phyloP scores from a whole-genome alignment of 2,888 invertebrate species.

The Hypomecis punctinalis region DNA sequence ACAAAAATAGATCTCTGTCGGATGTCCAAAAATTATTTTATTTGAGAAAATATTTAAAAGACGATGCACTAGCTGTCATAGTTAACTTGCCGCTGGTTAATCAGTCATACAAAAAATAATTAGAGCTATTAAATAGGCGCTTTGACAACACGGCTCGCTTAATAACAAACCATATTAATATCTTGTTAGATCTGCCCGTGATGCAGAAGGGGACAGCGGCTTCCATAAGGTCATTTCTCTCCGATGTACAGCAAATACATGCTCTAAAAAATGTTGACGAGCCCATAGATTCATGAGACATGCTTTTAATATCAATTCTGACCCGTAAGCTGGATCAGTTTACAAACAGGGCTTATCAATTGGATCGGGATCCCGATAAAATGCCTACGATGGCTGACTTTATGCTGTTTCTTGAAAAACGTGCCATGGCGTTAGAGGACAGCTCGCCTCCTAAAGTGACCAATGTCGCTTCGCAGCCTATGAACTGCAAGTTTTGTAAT shows the following conservation, averaged over 20 bases:
- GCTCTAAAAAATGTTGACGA: no score
- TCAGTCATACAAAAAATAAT: no score
- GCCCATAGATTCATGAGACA: no score
- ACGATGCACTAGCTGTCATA: not conserved
- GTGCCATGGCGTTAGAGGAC: slow-evolving; percentile 1
- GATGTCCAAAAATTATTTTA: slow-evolving; percentile 4
- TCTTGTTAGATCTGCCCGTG: not conserved
- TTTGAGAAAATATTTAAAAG: not conserved
- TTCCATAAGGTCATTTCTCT: no score
- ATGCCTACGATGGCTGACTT: no score
- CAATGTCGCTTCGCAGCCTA: not conserved
- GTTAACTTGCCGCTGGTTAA: not conserved
- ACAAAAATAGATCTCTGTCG: not conserved
- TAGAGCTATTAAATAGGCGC: not conserved
- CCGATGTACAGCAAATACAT: no score
- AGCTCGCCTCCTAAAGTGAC: slow-evolving; percentile 1
- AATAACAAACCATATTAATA: not conserved
- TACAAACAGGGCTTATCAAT: no score
- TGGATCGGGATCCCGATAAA: no score
- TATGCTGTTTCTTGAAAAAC: not conserved
- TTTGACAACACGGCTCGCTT: not conserved
- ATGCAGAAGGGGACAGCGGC: no score
- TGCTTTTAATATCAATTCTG: no score
- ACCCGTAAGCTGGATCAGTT: no score
- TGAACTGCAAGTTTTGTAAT: no score